Base-by-base conservation (phyloP, 2,888 invertebrate genomes). In the Rutpela maculata region DNA sequence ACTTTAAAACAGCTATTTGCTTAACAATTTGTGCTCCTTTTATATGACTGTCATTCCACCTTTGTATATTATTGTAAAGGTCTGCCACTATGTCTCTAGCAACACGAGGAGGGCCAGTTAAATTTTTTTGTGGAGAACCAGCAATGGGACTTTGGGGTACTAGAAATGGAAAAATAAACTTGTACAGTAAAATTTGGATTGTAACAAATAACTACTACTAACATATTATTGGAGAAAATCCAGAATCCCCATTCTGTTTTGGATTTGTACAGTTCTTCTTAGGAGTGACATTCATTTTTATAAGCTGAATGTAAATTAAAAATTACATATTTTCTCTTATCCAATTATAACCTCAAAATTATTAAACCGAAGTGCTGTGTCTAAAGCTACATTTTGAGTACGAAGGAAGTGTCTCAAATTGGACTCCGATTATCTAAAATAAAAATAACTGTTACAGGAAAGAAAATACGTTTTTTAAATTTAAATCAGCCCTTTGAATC, bases 81-180 rank as follows among this genome's bases (percentile, higher is more conserved):
- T 93, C 92, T 31, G 93, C 93, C 15, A 89, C 90, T 70, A 91
- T 89, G 87, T 93, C 93, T 80, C 91, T 89, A 31, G 92, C 88
- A 72, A 92, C 90, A 76, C 93, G 88, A 15, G 91, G 90, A 76
- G 89, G 87, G 11, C 93, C 93, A 5, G 93, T 93, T 79, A 93
- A 87, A 85, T 93, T 93, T 82, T 87, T 91, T 74, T 89, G 88
- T 1, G 87, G 84, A 59, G 87, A 86, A 74, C 77, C 80, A 71
- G 85, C 82, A 19, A 86, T 88, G 4, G 90, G 90, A 83, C 90
- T 90, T 75, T 87, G 86, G 43, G 84, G 85, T 72, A 91, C 90
- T 91, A 78, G 67, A 87, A 88, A 55, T 22, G 12, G 11, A 77
- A 69, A 56, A 63, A 43, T 38, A 72, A 65, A 10, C 50, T 43